These are phyloP conservation scores for Phrixothrix hirtus DNA, from an alignment of 2,888 invertebrate species.

Conservation along the genomic window DNA sequence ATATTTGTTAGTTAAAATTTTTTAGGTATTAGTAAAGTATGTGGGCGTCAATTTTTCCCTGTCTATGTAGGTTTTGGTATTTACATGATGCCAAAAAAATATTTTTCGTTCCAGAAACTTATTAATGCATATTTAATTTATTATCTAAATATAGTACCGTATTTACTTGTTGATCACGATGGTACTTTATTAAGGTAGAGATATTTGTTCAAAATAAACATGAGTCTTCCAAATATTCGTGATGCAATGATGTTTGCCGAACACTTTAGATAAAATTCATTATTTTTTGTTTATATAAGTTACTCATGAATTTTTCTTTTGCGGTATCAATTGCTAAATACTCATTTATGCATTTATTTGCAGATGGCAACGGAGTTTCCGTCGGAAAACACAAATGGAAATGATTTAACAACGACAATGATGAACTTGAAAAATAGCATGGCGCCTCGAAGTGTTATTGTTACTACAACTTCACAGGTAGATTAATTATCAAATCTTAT, in stretches of 20 bases:
- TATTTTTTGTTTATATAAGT: neutral
- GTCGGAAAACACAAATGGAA: conserved; percentile 48
- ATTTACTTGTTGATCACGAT: neutral
- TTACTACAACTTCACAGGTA: conserved; percentile 51
- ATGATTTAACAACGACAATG: conserved; percentile 45
- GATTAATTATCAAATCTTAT: conserved; percentile 4
- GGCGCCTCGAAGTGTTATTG: conserved; percentile 43
- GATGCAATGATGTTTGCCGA: neutral
- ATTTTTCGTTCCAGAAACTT: too few relatives aligned
- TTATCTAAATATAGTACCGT: too few relatives aligned
- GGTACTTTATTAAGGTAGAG: neutral
- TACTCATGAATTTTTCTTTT: conserved; percentile 4
- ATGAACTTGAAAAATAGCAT: conserved; percentile 36
- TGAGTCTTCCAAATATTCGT: too few relatives aligned
- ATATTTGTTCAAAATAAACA: too few relatives aligned
- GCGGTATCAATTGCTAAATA: too few relatives aligned
- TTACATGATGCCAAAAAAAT: neutral
- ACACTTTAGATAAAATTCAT: neutral
- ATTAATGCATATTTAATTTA: too few relatives aligned
- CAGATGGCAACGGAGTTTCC: conserved; percentile 52
- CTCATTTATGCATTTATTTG: conserved; percentile 32
- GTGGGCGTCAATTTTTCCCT: too few relatives aligned
- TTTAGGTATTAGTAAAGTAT: too few relatives aligned
- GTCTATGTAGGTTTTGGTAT: too few relatives aligned
- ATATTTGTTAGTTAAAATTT: too few relatives aligned